Base-by-base conservation (phyloP, 2,797 vertebrate species). In the Macroramphosus scolopax region DNA sequence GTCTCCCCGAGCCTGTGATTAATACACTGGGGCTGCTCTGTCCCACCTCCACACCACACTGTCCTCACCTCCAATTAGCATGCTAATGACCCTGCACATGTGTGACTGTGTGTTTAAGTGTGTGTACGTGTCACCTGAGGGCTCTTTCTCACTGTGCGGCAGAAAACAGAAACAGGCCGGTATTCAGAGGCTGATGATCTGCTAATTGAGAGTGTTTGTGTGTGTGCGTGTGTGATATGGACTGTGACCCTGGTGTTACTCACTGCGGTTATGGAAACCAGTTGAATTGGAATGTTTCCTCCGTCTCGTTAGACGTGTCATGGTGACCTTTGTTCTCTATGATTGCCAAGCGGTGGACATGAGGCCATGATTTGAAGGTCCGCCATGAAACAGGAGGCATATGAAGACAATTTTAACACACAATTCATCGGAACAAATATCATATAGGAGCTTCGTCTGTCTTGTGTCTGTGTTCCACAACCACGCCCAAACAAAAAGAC, bases 31-130 rank as follows among this genome's bases (percentile, higher is more conserved):
- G 62, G 71, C 79, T 63, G 71, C 75, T 72, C 77, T 73, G 65
- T 63, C 55, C 70, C 82, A 85, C 82, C 81, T 84, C 81, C 81
- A 77, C 82, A 81, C 75, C 81, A 75, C 64, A 68, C 80, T 75
- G 63, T 76, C 78, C 81, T 84, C 84, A 87, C 82, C 86, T 85
- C 84, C 84, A 88, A 84, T 86, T 86, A 88, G 80, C 81, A 88
- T 87, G 84, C 67, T 81, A 86, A 84, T 85, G 79, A 87, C 77
- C 54, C 64, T 33, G 57, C 66, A 60, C 50, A 60, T 66, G 69
- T 77, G 68, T 47, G 57, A 37, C 24, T 33, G 47, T 57, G 51
- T 34, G 64, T 49, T 12, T 49, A 42, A 54, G 42, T 45, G 63
- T 34, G 55, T 67, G 67, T 55, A 62, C 50, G 68, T 67, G 53